phyloP scores from a whole-genome alignment of 2,888 invertebrate genomes.

The Hydrotaea cyrtoneurina region DNA sequence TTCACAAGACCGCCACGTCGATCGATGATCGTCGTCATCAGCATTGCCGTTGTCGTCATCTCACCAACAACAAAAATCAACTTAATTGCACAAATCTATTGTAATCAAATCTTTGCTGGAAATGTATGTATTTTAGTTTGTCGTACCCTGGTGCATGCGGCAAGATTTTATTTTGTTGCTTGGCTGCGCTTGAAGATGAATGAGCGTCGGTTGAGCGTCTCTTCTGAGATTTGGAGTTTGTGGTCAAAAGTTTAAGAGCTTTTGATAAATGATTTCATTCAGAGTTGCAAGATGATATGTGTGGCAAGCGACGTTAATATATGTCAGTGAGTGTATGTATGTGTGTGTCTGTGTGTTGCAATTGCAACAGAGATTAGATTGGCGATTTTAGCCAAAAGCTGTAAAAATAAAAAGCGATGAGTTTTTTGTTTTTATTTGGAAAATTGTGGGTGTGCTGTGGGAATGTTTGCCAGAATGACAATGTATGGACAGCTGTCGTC shows the following conservation, averaged over 20 bases:
- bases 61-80: slow-evolving; percentile 63
- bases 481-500: no score
- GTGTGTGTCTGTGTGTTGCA: slow-evolving; percentile 15
- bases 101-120: slow-evolving; percentile 67
- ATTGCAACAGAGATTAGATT: slow-evolving; percentile 53
- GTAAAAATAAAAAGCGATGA: background rate
- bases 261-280: slow-evolving; percentile 65
- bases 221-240: slow-evolving; percentile 47
- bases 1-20: slow-evolving; percentile 75
- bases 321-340: no score
- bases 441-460: slow-evolving; percentile 55
- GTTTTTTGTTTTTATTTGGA: slow-evolving; percentile 20
- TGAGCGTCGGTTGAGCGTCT: slow-evolving; percentile 55
- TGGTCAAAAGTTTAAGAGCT: slow-evolving; percentile 65
- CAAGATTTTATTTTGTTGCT: slow-evolving; percentile 4
- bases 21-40: slow-evolving; percentile 49
- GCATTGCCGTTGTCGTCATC: background rate
- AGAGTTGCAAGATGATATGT: slow-evolving; percentile 55
- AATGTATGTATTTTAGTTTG: slow-evolving; percentile 57
- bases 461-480: slow-evolving; percentile 14
- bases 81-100: slow-evolving; percentile 68
- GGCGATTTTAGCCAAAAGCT: slow-evolving; percentile 11
- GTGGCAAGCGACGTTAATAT: background rate
- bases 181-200: slow-evolving; percentile 55
- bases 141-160: slow-evolving; percentile 7